These are phyloP conservation scores for Osmerus mordax DNA, from an alignment of 2,113 vertebrate genomes.

Conservation along the genomic window DNA sequence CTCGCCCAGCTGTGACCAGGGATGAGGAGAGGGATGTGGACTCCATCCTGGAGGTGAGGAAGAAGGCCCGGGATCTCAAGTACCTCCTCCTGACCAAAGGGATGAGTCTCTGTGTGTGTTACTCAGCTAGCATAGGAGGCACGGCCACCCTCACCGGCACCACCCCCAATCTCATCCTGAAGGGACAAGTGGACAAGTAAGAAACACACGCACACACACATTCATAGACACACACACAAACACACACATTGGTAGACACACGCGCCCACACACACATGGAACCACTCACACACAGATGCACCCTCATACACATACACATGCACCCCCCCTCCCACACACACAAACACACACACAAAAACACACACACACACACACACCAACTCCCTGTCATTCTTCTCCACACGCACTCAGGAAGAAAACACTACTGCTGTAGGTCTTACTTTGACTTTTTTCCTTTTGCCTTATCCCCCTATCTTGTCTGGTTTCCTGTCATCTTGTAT, in stretches of 20 bases:
- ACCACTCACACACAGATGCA: background rate
- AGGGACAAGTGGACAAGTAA: conserved; percentile 87
- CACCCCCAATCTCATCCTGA: conserved; percentile 87
- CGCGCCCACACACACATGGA: background rate
- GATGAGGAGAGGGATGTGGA: conserved; percentile 24
- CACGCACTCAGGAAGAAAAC: too few species aligned
- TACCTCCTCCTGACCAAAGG: conserved; percentile 77
- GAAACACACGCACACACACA: conserved; percentile 33
- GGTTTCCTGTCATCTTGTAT: background rate
- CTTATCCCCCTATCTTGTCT: too few species aligned
- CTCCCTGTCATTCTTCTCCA: too few species aligned
- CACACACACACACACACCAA: background rate
- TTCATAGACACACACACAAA: background rate
- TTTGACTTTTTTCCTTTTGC: background rate
- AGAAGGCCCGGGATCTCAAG: conserved; percentile 41
- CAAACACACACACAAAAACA: conserved; percentile 39
- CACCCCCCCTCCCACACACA: too few species aligned
- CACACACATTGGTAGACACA: background rate
- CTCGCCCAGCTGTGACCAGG: background rate
- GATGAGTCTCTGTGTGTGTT: conserved; percentile 85
- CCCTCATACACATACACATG: too few species aligned
- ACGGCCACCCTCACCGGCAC: conserved; percentile 91
- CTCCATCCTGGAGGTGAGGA: background rate
- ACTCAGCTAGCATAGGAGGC: conserved; percentile 90
- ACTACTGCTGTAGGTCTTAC: too few species aligned